Evolutionary conservation across 2,113 vertebrate species (phyloP), one percentile per base, ranked within the genome.

Genomic region (Eidolon helvum): DNA sequence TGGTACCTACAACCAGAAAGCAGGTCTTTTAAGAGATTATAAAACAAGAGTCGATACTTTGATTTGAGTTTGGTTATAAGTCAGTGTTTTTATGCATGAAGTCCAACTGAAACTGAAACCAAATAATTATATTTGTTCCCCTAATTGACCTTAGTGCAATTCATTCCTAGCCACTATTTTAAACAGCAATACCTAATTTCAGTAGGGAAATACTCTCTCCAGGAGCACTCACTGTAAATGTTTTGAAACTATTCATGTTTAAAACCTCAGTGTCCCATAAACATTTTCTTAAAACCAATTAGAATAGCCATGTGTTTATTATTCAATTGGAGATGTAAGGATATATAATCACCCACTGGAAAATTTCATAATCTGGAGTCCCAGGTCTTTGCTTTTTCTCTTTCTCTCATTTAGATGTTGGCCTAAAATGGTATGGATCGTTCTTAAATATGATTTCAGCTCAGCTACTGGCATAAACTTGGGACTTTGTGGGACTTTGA

Each of bases 391-490:
- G 2, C 6, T 14, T 68, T 45, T 38, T 84, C 4, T 33, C 40
- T 94, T 91, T 71, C 30, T 94, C 10, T 94, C 55, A 71, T 78
- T 84, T 92, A 90, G 45, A 94, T 91, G 22, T 87, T 97, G 68
- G 71, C 72, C 28, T 84, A 55, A 78, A 89, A 61, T 30, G 1
- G 4, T n/a, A 66, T 59, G 24, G 2, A 43, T 84, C 22, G 33
- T 93, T 92, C 40, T 87, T 88, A 90, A 94, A 77, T 83, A 55
- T 66, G 63, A 87, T 72, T 96, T 96, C 57, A 94, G 38, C 65
- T 96, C 50, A 95, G 63, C 82, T 71, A 33, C 9, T 4, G 22
- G 45, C 10, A 72, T 84, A 86, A 75, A 91, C 43, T 84, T 79
- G 30, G 21, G 11, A 75, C 9, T 88, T n/a, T 6, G 61, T 79